Percentiles rank a stretch among this genome's conserved stretches.
Conservation (phyloP, 2,888 invertebrate genomes). For the Drosophila lacicola region DNA sequence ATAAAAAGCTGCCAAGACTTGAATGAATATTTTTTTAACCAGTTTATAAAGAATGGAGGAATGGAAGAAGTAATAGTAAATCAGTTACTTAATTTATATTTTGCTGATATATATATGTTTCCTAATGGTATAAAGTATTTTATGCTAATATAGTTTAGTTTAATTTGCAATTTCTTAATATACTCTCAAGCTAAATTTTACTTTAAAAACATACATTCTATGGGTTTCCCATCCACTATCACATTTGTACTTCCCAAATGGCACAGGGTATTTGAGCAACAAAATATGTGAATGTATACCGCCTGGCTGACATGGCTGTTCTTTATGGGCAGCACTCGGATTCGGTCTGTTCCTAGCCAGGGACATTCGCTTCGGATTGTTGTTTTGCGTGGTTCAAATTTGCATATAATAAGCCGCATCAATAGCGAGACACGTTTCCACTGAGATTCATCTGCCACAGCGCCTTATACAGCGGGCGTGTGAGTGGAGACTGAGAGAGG, state of each 20-base stretch:
- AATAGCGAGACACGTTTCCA: slow-evolving; percentile 83
- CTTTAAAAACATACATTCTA: neutral
- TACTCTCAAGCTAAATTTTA: too few species aligned
- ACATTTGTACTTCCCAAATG: neutral
- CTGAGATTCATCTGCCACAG: slow-evolving; percentile 62
- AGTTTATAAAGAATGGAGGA: too few species aligned
- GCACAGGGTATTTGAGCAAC: slow-evolving; percentile 29
- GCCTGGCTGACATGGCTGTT: slow-evolving; percentile 74
- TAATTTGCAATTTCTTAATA: too few species aligned
- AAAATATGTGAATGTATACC: slow-evolving; percentile 49
- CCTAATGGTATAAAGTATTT: too few species aligned
- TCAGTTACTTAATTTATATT: too few species aligned
- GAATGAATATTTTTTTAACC: too few species aligned
- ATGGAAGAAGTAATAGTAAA: too few species aligned
- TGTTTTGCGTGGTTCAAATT: slow-evolving; percentile 78
- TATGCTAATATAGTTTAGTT: too few species aligned
- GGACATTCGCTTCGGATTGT: slow-evolving; percentile 50
- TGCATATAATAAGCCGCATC: slow-evolving; percentile 85
- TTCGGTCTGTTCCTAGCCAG: slow-evolving; percentile 43
- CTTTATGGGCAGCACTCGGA: slow-evolving; percentile 80
- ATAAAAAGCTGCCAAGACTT: too few species aligned
- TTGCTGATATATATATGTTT: too few species aligned
- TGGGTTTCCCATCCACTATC: neutral
- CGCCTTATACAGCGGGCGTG: slow-evolving; percentile 40
- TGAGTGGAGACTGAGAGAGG: slow-evolving; percentile 15